Conservation (phyloP, 2,888 invertebrate genomes). For the Athalia cordata region DNA sequence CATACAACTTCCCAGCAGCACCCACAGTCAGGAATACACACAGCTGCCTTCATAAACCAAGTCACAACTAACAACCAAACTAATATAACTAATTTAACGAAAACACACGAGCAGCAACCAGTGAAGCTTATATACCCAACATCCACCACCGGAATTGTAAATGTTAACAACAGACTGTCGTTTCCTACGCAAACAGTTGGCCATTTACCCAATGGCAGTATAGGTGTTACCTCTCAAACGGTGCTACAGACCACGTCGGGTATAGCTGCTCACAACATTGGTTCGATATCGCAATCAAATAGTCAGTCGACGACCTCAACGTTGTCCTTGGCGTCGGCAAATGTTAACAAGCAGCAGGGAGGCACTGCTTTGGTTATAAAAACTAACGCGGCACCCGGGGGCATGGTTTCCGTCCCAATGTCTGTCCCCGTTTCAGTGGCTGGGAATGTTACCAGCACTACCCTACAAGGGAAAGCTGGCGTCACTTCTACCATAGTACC, state of each 20-base stretch:
- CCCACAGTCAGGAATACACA: conserved; percentile 57
- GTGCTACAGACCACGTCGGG: conserved; percentile 76
- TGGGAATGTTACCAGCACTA: conserved; percentile 61
- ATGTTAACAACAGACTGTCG: conserved; percentile 78
- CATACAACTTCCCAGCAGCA: conserved; percentile 60
- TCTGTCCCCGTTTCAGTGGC: conserved; percentile 68
- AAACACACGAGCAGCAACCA: conserved; percentile 64
- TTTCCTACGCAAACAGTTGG: conserved; percentile 78
- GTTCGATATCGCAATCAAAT: conserved; percentile 55
- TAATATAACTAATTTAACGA: conserved; percentile 55
- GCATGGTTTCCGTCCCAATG: conserved; percentile 72
- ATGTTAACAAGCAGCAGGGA: conserved; percentile 40
- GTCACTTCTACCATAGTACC: conserved; percentile 79
- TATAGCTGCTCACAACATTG: conserved; percentile 61
- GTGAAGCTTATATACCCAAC: conserved; percentile 73
- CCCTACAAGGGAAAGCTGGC: conserved; percentile 66
- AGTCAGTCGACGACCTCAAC: conserved; percentile 13
- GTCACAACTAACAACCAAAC: conserved; percentile 55
- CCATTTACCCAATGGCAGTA: conserved; percentile 81
- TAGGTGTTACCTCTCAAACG: conserved; percentile 77
- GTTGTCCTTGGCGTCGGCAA: not conserved
- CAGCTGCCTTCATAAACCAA: conserved; percentile 63
- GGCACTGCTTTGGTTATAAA: conserved; percentile 73
- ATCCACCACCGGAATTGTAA: conserved; percentile 70
- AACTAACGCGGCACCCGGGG: conserved; percentile 68